Base-by-base conservation (phyloP, 2,797 vertebrate genomes). In the Neoniphon sammara region DNA sequence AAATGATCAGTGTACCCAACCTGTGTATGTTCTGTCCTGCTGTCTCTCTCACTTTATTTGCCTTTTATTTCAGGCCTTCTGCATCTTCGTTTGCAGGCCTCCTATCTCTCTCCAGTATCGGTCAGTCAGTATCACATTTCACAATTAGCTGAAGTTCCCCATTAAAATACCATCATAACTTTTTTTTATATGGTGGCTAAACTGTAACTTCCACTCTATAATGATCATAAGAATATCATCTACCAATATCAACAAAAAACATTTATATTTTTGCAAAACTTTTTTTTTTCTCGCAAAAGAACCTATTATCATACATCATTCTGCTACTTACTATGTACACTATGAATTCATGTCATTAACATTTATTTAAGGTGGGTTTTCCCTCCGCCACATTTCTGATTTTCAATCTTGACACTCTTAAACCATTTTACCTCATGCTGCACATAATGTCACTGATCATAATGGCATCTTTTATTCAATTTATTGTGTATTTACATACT, bases 11-110 rank as follows among this genome's bases (percentile, higher is more conserved):
- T 60, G 66, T 50, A 46, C 36, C 56, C 61, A 58, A 44, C 68
- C 67, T 77, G 70, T 70, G 70, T 44, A 75, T 78, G 59, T 46
- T 31, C 50, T 52, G 66, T 87, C 49, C 68, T 53, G 56, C 36
- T 67, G 66, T 31, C 63, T 55, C 63, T 55, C 44, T 42, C 44
- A 52, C 15, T 69, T 42, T 42, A 42, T 42, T 42, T 70, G 3
- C 7, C 27, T 66, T 73, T 65, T 46, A 47, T 68, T 36, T 66
- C 8, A 23, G n/a, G 0, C 18, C 10, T 18, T n/a, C 17, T n/a
- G 30, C 10, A 18, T 58, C 30, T 25, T 4, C 10, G 36, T 36
- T 36, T 58, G 36, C 50, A 10, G 21, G 21, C 21, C 25, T 36
- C 25, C 14, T 14, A 25, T n/a, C 42, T 34, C 53, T 36, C n/a